phyloP scores from a whole-genome alignment of 2,113 vertebrate genomes.

The Stegastes partitus region DNA sequence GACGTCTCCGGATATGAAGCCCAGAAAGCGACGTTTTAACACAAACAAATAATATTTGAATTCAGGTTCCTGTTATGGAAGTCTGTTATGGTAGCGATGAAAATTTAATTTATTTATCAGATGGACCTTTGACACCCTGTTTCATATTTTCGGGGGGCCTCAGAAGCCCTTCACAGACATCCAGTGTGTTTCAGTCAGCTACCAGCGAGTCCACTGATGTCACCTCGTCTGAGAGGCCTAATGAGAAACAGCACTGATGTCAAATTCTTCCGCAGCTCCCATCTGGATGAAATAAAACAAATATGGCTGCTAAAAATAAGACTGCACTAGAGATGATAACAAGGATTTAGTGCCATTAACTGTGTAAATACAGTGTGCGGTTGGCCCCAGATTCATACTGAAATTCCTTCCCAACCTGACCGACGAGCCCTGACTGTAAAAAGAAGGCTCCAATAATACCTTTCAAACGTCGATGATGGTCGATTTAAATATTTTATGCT shows the following conservation, averaged over 20 bases:
- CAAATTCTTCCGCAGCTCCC: conserved; percentile 67
- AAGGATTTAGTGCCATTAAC: conserved; percentile 74
- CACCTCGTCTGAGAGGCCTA: conserved; percentile 68
- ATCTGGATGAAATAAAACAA: conserved; percentile 82
- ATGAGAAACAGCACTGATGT: conserved; percentile 77
- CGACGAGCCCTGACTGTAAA: conserved; percentile 53
- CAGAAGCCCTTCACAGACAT: conserved; percentile 5
- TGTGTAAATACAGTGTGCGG: conserved; percentile 70
- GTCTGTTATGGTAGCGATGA: conserved; percentile 13
- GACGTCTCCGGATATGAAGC: conserved; percentile 41
- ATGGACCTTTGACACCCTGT: conserved; percentile 51
- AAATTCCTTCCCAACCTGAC: conserved; percentile 66
- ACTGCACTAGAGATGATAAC: conserved; percentile 76
- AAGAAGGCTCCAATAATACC: conserved; percentile 42
- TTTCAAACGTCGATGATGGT: conserved; percentile 51
- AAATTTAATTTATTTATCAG: conserved; percentile 56
- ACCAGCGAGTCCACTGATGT: conserved; percentile 69
- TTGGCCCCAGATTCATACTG: conserved; percentile 61
- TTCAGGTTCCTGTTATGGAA: conserved; percentile 22
- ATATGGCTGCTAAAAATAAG: conserved; percentile 81
- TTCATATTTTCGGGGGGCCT: neutral
- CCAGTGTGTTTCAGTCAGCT: conserved; percentile 26
- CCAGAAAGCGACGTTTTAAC: conserved; percentile 17
- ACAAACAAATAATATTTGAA: conserved; percentile 40
- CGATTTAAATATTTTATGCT: conserved; percentile 70